These are phyloP conservation scores for Caenorhabditis sp. DNA, from an alignment of 2,888 invertebrate genomes.

Conservation along the genomic window DNA sequence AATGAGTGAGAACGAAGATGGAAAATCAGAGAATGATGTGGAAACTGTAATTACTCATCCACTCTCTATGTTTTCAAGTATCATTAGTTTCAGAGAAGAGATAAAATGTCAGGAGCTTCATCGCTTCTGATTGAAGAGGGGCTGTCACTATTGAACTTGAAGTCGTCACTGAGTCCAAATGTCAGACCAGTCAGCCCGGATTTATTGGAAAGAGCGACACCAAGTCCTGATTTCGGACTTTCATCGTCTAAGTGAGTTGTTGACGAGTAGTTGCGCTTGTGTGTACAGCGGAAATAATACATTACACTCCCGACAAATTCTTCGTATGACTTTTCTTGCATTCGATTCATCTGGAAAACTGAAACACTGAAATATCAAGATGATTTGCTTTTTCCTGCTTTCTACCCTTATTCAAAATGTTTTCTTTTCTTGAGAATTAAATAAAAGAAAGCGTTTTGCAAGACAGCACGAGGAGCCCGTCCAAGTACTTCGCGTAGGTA, in stretches of 20 bases:
- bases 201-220: constrained; percentile 11
- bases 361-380: not conserved
- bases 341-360: too few species aligned
- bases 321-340: too few species aligned
- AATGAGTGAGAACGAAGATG: constrained; percentile 59
- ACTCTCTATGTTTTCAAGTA: not conserved
- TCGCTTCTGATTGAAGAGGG: constrained; percentile 58
- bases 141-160: constrained; percentile 53
- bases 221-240: constrained; percentile 42
- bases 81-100: constrained; percentile 25
- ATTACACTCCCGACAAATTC: not conserved
- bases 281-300: constrained; percentile 12
- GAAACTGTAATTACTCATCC: not conserved
- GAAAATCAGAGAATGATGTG: constrained; percentile 9
- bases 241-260: constrained; percentile 45
- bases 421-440: not conserved
- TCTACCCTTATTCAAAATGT: constrained; percentile 1
- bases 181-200: constrained; percentile 55
- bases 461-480: constrained; percentile 12
- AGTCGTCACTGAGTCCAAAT: constrained; percentile 55
- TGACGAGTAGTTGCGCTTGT: not conserved
- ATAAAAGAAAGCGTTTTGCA: not conserved
- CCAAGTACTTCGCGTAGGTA: constrained; percentile 39
- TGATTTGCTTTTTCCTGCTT: constrained; percentile 10
- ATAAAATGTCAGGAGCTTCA: constrained; percentile 52